Evolutionary conservation across 2,888 invertebrate species (phyloP).

Genomic region (Glyphotaelius pellucidus): DNA sequence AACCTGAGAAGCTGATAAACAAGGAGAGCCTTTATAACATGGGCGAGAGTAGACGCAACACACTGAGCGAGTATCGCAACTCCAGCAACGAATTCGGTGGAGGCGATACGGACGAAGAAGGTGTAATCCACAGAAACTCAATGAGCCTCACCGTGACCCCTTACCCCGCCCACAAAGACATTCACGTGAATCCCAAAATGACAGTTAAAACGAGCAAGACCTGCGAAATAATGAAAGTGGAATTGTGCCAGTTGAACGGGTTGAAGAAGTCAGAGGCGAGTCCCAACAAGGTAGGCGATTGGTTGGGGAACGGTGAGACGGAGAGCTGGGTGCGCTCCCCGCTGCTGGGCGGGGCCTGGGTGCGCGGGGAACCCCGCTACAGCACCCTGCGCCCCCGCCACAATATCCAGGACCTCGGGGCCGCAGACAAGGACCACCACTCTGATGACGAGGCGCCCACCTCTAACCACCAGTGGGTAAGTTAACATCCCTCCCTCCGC

Average conservation of each 20-base stretch:
- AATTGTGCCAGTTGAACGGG: slow-evolving; percentile 52
- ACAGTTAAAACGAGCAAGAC: slow-evolving; percentile 67
- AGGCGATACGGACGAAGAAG: slow-evolving; percentile 39
- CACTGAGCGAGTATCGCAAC: slow-evolving; percentile 65
- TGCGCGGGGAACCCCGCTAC: slow-evolving; percentile 68
- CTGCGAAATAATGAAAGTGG: slow-evolving; percentile 52
- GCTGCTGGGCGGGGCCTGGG: slow-evolving; percentile 39
- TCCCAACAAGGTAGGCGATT: neutral
- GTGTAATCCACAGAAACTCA: slow-evolving; percentile 61
- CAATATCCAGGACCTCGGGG: slow-evolving; percentile 44
- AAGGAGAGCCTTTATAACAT: slow-evolving; percentile 67
- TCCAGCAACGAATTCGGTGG: slow-evolving; percentile 56
- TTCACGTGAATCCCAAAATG: slow-evolving; percentile 78
- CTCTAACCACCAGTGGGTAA: slow-evolving; percentile 61
- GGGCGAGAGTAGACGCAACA: slow-evolving; percentile 73
- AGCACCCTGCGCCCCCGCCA: slow-evolving; percentile 69
- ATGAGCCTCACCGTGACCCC: slow-evolving; percentile 64
- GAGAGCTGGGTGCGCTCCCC: slow-evolving; percentile 46
- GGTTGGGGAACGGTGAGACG: neutral
- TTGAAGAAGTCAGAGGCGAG: slow-evolving; percentile 31
- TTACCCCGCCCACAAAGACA: slow-evolving; percentile 72
- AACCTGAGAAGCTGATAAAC: slow-evolving; percentile 63
- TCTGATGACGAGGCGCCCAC: slow-evolving; percentile 69
- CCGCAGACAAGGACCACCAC: slow-evolving; percentile 69
- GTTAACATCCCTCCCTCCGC: slow-evolving; percentile 15